Evolutionary conservation across 2,113 vertebrate genomes (phyloP).

Genomic region (Anguilla rostrata): DNA sequence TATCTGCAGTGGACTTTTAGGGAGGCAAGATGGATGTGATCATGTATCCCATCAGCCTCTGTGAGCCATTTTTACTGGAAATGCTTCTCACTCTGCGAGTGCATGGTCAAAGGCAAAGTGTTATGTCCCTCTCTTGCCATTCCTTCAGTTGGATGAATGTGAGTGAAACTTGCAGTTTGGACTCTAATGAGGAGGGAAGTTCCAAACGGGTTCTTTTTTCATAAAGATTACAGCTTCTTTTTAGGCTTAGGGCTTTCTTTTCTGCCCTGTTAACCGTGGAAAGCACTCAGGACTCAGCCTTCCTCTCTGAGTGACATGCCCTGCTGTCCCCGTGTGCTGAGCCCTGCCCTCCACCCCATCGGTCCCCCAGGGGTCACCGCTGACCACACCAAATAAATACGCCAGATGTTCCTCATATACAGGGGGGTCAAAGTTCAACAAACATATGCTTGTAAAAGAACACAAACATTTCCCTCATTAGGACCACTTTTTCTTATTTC

Average conservation of each 20-base stretch:
- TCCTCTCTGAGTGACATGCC: conserved; percentile 57
- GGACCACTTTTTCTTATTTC: not conserved
- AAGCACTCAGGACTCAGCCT: not conserved
- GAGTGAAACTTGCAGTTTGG: too few species aligned
- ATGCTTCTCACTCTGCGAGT: too few species aligned
- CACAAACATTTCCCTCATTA: conserved; percentile 12
- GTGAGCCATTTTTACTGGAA: too few species aligned
- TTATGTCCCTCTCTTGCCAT: too few species aligned
- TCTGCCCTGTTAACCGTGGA: not conserved
- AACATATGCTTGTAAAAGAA: conserved; percentile 30
- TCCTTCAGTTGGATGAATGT: too few species aligned
- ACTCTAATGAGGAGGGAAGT: too few species aligned
- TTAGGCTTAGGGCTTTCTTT: not conserved
- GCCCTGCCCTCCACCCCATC: conserved; percentile 61
- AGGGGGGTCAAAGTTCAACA: conserved; percentile 23
- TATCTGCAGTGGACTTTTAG: too few species aligned
- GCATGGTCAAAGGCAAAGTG: too few species aligned
- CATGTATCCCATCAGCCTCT: too few species aligned
- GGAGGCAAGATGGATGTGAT: too few species aligned
- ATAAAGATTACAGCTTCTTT: not conserved
- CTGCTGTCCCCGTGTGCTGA: conserved; percentile 58
- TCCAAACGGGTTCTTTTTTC: not conserved
- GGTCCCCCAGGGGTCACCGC: conserved; percentile 53
- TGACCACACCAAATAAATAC: conserved; percentile 46
- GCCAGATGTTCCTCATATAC: conserved; percentile 56